Evolutionary conservation across 2,888 invertebrate genomes (phyloP).

Genomic region (Lasioglossum villosulum): DNA sequence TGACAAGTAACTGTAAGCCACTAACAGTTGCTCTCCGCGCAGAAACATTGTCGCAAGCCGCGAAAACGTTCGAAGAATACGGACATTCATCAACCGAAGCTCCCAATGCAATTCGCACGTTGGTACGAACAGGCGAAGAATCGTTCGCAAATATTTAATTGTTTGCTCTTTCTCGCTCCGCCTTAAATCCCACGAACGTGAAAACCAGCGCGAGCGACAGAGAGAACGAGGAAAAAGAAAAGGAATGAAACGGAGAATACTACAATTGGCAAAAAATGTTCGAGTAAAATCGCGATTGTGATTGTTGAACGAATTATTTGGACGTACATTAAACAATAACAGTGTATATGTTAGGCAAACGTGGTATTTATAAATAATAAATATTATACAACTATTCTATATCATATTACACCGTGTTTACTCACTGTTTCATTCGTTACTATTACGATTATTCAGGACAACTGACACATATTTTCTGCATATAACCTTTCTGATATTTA

Average conservation of each 20-base stretch:
- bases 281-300: not conserved
- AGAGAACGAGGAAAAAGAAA: not conserved
- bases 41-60: not conserved
- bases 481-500: too few species aligned
- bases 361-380: too few species aligned
- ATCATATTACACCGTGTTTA: too few species aligned
- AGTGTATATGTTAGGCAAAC: too few species aligned
- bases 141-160: conserved; percentile 8
- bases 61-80: not conserved
- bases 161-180: not conserved
- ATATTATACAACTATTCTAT: too few species aligned
- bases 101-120: not conserved
- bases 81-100: not conserved
- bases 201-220: not conserved
- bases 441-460: too few species aligned
- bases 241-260: not conserved
- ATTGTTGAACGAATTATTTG: not conserved
- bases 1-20: not conserved
- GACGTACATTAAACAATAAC: not conserved
- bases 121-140: not conserved
- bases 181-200: not conserved
- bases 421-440: too few species aligned
- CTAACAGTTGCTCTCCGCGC: not conserved
- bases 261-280: not conserved
- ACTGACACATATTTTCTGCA: too few species aligned